Base-by-base conservation (phyloP, 2,797 vertebrate genomes). In the Hypotaenidia philippensis region DNA sequence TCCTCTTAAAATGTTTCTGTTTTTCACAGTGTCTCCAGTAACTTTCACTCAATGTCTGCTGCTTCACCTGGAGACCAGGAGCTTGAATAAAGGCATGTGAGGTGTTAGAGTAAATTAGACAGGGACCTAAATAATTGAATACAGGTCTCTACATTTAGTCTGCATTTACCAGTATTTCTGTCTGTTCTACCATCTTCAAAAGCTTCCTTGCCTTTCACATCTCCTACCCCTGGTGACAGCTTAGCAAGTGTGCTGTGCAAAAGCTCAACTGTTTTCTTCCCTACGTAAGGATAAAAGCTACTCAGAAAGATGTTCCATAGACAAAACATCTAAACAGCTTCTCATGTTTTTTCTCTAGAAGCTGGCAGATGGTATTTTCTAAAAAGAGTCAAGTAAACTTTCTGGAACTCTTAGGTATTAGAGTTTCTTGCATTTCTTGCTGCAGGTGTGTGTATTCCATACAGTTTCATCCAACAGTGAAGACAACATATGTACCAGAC, bases 131-230 rank as follows among this genome's bases (percentile, higher is more conserved):
- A 85, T 74, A 89, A 87, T 11, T 56, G 27, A 90, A 79, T 52
- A 53, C 63, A 75, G 80, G 26, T 69, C 27, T 78, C 57, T 34
- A 8, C 9, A 14, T 60, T 55, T 79, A 44, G 75, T 84, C 68
- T 88, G 56, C 14, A 31, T 93, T 93, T 87, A 52, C 55, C n/a
- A 47, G 26, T 36, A 29, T 64, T 86, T 76, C 68, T 95, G 69
- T 57, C 90, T 94, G 25, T 56, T 47, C 59, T 34, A 9, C 44
- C 53, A 21, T 9, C 88, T 94, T 96, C 93, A 95, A 86, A 89
- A 89, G 77, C 34, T 63, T 31, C 74, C 34, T 64, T 79, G 61
- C 76, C 72, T 63, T 82, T 90, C 80, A 92, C 57, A 87, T 83
- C 74, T 66, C 55, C 56, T 36, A 20, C 31, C 66, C 77, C 78